Evolutionary conservation across 2,113 vertebrate species (phyloP).

Genomic region (Bagarius yarrelli): DNA sequence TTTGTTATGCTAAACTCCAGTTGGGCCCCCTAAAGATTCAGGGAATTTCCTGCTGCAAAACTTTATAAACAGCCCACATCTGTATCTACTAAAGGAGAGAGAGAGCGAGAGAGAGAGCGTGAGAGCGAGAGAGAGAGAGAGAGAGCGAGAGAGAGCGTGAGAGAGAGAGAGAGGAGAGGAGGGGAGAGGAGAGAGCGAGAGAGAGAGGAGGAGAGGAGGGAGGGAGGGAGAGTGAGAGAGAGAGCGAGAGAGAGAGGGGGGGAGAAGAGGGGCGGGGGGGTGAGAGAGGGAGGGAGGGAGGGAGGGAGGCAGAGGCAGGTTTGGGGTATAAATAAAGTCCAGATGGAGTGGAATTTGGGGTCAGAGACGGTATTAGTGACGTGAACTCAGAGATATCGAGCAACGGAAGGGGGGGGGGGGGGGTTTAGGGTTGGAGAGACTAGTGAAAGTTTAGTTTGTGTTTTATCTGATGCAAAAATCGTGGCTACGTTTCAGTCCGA

Average conservation of each 20-base stretch:
- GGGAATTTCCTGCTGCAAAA: conserved; percentile 78
- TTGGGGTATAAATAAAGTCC: conserved; percentile 63
- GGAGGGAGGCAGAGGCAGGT: too few species aligned
- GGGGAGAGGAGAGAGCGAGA: neutral
- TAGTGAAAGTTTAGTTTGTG: neutral
- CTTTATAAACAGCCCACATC: conserved; percentile 77
- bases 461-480: neutral
- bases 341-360: conserved; percentile 71
- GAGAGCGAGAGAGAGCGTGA: conserved; percentile 56
- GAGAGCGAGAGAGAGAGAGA: conserved; percentile 56
- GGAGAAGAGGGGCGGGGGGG: too few species aligned
- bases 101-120: conserved; percentile 10
- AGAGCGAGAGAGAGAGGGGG: too few species aligned
- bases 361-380: conserved; percentile 42
- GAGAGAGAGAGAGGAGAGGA: conserved; percentile 17
- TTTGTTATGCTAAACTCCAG: neutral
- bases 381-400: conserved; percentile 5
- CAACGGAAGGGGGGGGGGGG: neutral
- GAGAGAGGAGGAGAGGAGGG: conserved; percentile 35
- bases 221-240: conserved; percentile 19
- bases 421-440: neutral
- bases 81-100: conserved; percentile 66
- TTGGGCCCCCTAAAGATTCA: conserved; percentile 70
- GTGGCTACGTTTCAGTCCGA: too few species aligned
- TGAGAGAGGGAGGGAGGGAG: too few species aligned